A percentile compares a stretch with the other conserved stretches of the same genome.
Conservation (phyloP, 2,797 vertebrate genomes). For the Sphenopsis melanotis region DNA sequence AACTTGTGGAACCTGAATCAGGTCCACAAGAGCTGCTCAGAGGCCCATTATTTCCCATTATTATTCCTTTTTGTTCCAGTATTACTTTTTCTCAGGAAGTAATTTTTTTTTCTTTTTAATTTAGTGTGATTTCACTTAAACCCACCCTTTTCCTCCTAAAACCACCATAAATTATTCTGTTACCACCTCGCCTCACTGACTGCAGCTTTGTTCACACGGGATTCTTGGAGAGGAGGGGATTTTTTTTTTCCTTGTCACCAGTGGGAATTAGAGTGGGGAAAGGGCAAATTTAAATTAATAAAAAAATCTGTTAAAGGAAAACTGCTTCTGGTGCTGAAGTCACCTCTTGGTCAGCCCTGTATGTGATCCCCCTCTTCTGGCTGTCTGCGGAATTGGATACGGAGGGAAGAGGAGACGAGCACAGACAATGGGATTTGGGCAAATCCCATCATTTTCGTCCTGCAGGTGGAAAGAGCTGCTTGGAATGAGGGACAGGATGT, state of each 20-base stretch:
- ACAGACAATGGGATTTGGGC: constrained; percentile 1
- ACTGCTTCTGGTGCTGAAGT: neutral
- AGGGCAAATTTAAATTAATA: neutral
- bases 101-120: neutral
- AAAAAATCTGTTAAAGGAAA: neutral
- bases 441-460: neutral
- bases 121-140: neutral
- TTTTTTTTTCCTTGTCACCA: neutral
- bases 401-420: neutral
- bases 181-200: neutral
- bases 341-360: constrained; percentile 15
- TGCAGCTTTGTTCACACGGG: neutral
- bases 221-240: neutral
- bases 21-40: neutral
- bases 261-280: neutral
- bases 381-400: neutral
- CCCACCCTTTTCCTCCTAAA: neutral
- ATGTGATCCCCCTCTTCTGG: constrained; percentile 59
- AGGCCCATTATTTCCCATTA: neutral
- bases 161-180: neutral
- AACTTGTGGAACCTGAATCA: neutral
- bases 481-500: neutral
- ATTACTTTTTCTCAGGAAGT: neutral
- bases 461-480: neutral
- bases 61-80: neutral